Evolutionary conservation across 2,888 invertebrate species (phyloP), one percentile per base, ranked within the genome.

Genomic region (Eupsilia transversa): DNA sequence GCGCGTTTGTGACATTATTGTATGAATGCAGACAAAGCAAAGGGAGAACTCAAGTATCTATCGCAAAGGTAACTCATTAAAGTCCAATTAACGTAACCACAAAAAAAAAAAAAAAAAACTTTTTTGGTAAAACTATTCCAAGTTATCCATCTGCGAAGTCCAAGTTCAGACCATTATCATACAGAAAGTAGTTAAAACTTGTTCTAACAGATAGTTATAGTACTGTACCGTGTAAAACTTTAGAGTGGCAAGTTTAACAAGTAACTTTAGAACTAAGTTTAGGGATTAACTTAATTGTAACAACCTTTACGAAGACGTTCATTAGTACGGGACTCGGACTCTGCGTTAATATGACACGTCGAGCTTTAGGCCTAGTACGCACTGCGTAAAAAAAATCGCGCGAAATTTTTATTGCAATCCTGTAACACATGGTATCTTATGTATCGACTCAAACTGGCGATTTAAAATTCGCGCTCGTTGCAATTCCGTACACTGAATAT

Each of bases 161-260:
- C 7, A n/a, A 76, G 79, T 80, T 73, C 14, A 54, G 54, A 14
- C 38, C 81, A 74, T 77, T 77, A 77, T 54, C 64, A 63, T 61
- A n/a, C 27, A 38, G 33, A 49, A 79, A 63, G 76, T 63, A 63
- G 65, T 80, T 74, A 49, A 57, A 77, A 74, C 77, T 80, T 33
- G 9, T 20, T 41, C 60, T 46, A 52, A 66, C 60, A 74, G 73
- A 57, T 57, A 63, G 73, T 77, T 43, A 9, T 57, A 35, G 49
- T 43, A 72, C 27, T 61, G 72, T 61, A 27, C 57, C 5, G 30
- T 41, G 69, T 49, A 5, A 14, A 57, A 77, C 73, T 56, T 77
- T 52, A 23, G 43, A 80, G 77, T 77, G 80, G 49, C 30, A 80
- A 77, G 81, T 77, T 74, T 20, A 52, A 65, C 64, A 35, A 57